A percentile compares a stretch with the other conserved stretches of the same genome.
These are phyloP conservation scores for Pipistrellus pygmaeus DNA, from an alignment of 2,797 vertebrate genomes.

Conservation along the genomic window DNA sequence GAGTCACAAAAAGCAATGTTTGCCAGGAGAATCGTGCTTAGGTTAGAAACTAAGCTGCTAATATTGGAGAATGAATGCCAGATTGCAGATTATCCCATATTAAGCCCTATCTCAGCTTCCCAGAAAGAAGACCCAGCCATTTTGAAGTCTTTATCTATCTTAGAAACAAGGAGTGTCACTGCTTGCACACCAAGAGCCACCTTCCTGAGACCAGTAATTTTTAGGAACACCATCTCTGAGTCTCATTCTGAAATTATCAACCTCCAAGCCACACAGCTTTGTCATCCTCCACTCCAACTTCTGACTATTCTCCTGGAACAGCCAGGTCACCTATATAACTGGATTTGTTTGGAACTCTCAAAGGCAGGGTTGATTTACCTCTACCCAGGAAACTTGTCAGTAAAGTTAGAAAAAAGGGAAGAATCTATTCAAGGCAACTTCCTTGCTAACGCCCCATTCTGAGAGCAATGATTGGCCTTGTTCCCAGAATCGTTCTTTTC, in stretches of 20 bases:
- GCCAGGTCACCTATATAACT: not conserved
- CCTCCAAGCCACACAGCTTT: not conserved
- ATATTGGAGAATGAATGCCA: not conserved
- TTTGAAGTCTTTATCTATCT: not conserved
- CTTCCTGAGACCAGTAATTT: not conserved
- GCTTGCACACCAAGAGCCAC: not conserved
- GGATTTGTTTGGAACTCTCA: not conserved
- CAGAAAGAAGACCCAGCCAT: not conserved
- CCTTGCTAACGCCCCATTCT: not conserved
- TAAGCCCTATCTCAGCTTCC: not conserved
- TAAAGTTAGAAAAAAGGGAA: not conserved
- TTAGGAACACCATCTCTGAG: not conserved
- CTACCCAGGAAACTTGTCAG: not conserved
- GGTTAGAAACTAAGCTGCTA: not conserved
- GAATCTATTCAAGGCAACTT: not conserved
- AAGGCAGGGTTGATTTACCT: not conserved
- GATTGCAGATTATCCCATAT: not conserved
- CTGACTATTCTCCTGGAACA: not conserved
- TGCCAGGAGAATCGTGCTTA: not conserved
- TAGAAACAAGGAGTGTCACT: not conserved
- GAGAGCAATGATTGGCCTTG: not conserved
- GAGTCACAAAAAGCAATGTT: not conserved
- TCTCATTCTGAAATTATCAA: not conserved
- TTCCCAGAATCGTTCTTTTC: not conserved
- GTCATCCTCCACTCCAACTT: not conserved